Evolutionary conservation across 2,113 vertebrate genomes (phyloP).

Genomic region (Pantherophis guttatus): DNA sequence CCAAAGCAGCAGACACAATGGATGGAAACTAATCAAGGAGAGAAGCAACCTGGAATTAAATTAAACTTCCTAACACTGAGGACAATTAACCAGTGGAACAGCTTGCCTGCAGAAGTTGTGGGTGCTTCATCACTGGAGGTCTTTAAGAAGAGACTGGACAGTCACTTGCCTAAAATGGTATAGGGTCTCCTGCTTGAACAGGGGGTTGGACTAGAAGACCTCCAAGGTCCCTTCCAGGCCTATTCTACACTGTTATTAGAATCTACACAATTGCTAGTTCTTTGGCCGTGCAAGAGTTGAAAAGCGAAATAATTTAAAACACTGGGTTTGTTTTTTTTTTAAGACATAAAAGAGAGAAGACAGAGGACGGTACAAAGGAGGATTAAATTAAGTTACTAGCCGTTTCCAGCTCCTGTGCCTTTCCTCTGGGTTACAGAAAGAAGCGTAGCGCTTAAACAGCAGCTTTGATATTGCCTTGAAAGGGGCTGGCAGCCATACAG

Average conservation of each 20-base stretch:
- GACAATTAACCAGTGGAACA: neutral
- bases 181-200: neutral
- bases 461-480: conserved; percentile 67
- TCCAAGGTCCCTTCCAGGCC: neutral
- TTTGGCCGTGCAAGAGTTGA: neutral
- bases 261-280: neutral
- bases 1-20: neutral
- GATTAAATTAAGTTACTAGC: conserved; percentile 30
- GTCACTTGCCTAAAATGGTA: neutral
- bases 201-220: neutral
- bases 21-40: neutral
- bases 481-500: conserved; percentile 63
- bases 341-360: neutral
- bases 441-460: conserved; percentile 46
- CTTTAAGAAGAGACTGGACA: no score
- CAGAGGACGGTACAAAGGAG: neutral
- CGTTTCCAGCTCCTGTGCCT: conserved; percentile 25
- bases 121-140: neutral
- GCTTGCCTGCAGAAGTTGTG: neutral
- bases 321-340: neutral
- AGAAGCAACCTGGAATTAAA: neutral
- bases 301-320: neutral
- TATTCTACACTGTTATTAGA: neutral
- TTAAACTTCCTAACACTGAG: neutral
- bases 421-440: conserved; percentile 5